phyloP scores from a whole-genome alignment of 2,797 vertebrate species.

The Enteromius argenteus region DNA sequence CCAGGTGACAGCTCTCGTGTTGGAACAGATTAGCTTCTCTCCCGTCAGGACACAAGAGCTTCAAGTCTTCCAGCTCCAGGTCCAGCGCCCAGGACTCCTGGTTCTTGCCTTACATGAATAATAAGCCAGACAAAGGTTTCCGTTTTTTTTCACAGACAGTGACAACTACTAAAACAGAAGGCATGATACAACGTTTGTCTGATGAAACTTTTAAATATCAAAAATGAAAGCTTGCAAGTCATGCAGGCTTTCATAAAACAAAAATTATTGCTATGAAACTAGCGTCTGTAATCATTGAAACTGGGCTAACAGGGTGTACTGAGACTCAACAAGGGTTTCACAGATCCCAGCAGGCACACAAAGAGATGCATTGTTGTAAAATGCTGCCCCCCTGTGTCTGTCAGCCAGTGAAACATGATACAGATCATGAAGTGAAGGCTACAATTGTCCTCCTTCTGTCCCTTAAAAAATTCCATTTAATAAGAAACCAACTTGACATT shows the following conservation, averaged over 20 bases:
- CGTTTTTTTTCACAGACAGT: not conserved
- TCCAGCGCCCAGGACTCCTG: conserved; percentile 85
- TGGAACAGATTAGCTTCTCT: conserved; percentile 73
- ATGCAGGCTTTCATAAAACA: not conserved
- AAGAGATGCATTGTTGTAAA: conserved; percentile 60
- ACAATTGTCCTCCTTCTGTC: conserved; percentile 23
- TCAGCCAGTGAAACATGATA: not conserved
- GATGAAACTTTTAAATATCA: not conserved
- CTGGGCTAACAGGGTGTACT: conserved; percentile 17
- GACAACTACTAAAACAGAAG: not conserved
- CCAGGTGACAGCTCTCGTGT: conserved; percentile 78
- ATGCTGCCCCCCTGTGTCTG: conserved; percentile 76
- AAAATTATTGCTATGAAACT: not conserved
- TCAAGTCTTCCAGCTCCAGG: conserved; percentile 83
- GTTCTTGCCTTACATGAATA: conserved; percentile 74
- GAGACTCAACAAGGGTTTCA: conserved; percentile 30
- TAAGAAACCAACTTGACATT: conserved; percentile 29
- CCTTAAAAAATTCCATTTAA: conserved; percentile 7
- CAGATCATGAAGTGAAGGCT: conserved; percentile 9
- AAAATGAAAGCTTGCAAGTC: not conserved
- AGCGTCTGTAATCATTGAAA: conserved; percentile 29
- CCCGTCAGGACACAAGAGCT: conserved; percentile 83
- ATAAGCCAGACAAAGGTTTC: conserved; percentile 9
- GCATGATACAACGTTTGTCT: not conserved
- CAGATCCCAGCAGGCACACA: conserved; percentile 27